Evolutionary conservation across 2,888 invertebrate genomes (phyloP).

Genomic region (Dryadula phaetusa): DNA sequence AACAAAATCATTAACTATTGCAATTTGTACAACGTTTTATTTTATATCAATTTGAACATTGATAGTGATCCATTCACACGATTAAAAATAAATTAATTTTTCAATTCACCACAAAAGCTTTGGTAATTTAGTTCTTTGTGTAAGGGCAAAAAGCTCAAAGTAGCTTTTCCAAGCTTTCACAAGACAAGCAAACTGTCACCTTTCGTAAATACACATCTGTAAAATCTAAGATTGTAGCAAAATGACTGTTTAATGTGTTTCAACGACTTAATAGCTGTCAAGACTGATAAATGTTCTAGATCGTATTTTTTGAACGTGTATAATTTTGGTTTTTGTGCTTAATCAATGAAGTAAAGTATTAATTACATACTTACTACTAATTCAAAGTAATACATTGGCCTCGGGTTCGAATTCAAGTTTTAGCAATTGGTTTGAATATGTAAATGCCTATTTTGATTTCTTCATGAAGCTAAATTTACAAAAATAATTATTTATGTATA

Average conservation of each 20-base stretch:
- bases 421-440: too few relatives aligned
- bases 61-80: constrained; percentile 60
- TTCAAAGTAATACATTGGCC: too few relatives aligned
- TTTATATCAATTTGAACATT: constrained; percentile 38
- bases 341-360: background rate
- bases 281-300: background rate
- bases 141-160: background rate
- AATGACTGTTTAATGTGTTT: constrained; percentile 40
- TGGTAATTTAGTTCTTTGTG: background rate
- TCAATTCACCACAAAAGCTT: background rate
- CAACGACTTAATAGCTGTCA: constrained; percentile 27
- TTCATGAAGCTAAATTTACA: too few relatives aligned
- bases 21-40: constrained; percentile 40
- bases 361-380: background rate
- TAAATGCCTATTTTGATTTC: too few relatives aligned
- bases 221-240: constrained; percentile 39
- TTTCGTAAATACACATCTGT: constrained; percentile 20
- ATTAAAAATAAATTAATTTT: constrained; percentile 58
- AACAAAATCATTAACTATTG: constrained; percentile 16
- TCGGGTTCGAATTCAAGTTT: too few relatives aligned
- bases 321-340: background rate
- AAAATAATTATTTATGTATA: too few relatives aligned
- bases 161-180: constrained; percentile 39
- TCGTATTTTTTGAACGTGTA: background rate
- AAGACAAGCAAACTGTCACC: constrained; percentile 41